Percentiles rank a stretch among this genome's conserved stretches.
Conservation (phyloP, 1,140 invertebrate species). For the Dendroctonus ponderosae region DNA sequence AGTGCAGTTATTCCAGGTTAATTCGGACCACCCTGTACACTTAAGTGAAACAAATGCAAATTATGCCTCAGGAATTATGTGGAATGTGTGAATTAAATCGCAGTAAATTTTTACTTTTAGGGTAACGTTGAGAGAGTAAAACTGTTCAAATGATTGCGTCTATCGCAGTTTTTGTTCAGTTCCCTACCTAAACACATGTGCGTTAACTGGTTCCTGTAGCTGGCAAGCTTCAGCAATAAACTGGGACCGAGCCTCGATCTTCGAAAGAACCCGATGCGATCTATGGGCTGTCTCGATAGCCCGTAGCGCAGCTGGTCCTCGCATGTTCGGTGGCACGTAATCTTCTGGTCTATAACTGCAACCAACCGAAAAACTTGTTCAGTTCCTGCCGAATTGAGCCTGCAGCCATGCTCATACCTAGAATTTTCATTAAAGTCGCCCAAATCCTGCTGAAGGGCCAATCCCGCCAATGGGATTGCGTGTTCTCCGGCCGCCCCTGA, state of each 20-base stretch:
- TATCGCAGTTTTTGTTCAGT: background rate
- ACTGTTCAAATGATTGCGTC: background rate
- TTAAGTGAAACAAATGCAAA: no score
- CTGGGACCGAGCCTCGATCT: constrained; percentile 75
- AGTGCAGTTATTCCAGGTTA: no score
- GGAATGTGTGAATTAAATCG: no score
- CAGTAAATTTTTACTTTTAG: no score
- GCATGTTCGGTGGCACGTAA: constrained; percentile 64
- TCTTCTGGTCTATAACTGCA: constrained; percentile 79
- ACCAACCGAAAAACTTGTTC: background rate
- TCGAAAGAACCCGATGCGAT: constrained; percentile 66
- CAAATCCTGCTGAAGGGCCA: constrained; percentile 79
- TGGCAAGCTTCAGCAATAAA: constrained; percentile 88
- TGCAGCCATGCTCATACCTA: constrained; percentile 42
- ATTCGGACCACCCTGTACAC: no score
- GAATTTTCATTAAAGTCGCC: constrained; percentile 60
- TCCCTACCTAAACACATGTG: constrained; percentile 72
- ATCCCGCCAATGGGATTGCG: constrained; percentile 70
- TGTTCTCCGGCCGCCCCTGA: constrained; percentile 68
- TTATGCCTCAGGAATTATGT: no score
- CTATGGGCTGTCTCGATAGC: constrained; percentile 62
- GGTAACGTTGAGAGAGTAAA: no score
- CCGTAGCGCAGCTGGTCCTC: constrained; percentile 62
- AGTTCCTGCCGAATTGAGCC: background rate
- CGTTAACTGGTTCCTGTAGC: constrained; percentile 83